Conservation (phyloP, 2,113 vertebrate genomes). For the Malurus alboscapulatus region DNA sequence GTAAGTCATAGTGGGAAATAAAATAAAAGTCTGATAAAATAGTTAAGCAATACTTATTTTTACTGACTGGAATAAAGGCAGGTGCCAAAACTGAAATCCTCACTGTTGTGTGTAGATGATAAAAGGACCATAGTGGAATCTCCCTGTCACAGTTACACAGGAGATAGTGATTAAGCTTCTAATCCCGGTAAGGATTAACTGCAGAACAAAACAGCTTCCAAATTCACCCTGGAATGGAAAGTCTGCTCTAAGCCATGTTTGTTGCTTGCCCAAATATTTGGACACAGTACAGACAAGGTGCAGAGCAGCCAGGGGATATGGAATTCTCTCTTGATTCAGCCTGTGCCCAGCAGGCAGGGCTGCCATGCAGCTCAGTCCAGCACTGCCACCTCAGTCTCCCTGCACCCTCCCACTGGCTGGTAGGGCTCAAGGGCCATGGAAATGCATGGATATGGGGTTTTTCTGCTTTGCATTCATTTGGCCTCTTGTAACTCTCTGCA, state of each 20-base stretch:
- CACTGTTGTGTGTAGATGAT: neutral
- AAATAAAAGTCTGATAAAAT: constrained; percentile 35
- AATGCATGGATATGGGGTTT: neutral
- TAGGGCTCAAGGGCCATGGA: neutral
- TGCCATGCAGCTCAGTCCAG: neutral
- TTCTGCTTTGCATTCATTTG: neutral
- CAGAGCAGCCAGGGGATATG: neutral
- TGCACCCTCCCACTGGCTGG: fast-evolving
- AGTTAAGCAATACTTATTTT: constrained; percentile 44
- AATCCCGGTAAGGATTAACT: neutral
- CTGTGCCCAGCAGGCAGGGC: neutral
- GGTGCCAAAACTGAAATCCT: constrained; percentile 20
- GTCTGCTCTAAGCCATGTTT: neutral
- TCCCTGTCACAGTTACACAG: neutral
- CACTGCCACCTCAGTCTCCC: fast-evolving
- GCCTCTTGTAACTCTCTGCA: neutral
- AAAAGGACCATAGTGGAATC: neutral
- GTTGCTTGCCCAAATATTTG: neutral
- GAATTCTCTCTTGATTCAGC: neutral
- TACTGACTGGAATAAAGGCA: constrained; percentile 39
- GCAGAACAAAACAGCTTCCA: neutral
- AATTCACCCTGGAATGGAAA: neutral
- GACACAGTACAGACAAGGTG: neutral
- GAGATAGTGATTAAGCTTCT: neutral
- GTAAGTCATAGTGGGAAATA: constrained; percentile 34